phyloP scores from a whole-genome alignment of 1,140 invertebrate genomes.

The Aphaenogaster floridana region DNA sequence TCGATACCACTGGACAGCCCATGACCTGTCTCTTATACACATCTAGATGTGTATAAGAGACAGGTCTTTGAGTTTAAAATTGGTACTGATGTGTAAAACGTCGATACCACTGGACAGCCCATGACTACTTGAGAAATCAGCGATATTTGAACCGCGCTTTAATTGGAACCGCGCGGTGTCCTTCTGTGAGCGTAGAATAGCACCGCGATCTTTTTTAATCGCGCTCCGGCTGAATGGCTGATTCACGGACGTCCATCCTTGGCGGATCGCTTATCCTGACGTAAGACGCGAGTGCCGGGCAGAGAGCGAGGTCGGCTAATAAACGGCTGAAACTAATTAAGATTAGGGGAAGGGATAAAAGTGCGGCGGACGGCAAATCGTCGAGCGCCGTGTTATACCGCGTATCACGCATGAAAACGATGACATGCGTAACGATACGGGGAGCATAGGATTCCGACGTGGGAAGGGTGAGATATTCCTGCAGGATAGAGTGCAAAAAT shows the following conservation, averaged over 20 bases:
- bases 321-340: slow-evolving; percentile 74
- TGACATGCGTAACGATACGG: slow-evolving; percentile 17
- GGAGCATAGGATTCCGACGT: background rate
- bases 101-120: no score
- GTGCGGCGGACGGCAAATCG: slow-evolving; percentile 11
- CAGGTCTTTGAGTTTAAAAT: no score
- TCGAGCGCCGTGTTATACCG: background rate
- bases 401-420: slow-evolving; percentile 27
- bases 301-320: slow-evolving; percentile 67
- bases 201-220: slow-evolving; percentile 43
- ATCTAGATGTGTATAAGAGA: no score
- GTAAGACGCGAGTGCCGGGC: slow-evolving; percentile 20
- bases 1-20: no score
- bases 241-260: slow-evolving; percentile 61
- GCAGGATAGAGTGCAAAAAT: slow-evolving; percentile 18
- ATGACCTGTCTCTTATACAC: no score
- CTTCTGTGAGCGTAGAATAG: slow-evolving; percentile 2
- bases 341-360: slow-evolving; percentile 66
- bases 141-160: slow-evolving; percentile 17
- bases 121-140: background rate
- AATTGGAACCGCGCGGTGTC: slow-evolving; percentile 36
- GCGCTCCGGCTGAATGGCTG: slow-evolving; percentile 37
- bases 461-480: background rate
- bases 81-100: no score
- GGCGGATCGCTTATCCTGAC: slow-evolving; percentile 26